Evolutionary conservation across 2,888 invertebrate species (phyloP), one percentile per base, ranked within the genome.

Genomic region (Anthrax anthrax): DNA sequence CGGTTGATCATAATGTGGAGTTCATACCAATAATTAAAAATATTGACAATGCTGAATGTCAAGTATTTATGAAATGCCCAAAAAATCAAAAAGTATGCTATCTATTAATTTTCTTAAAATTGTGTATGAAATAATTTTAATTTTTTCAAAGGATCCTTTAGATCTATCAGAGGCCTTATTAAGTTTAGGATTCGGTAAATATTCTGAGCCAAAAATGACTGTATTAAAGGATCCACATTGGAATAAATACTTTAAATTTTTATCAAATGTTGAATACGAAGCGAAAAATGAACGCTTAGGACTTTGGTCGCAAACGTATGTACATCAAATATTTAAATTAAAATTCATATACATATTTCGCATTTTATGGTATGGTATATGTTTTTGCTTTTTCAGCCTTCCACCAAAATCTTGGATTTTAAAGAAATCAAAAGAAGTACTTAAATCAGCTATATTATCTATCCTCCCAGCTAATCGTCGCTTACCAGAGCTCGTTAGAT

Each of bases 31-130:
- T 74, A 6, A 52, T 58, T 27, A 63, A 56, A 37, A 56, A 63
- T 1, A 59, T 60, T 42, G 61, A 71, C 38, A 69, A 58, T 55
- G 61, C 72, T 17, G 63, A 68, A 18, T 73, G 72, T 38, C 67
- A 68, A 51, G 56, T 72, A 2, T 60, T 59, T 34, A 54, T 72
- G 47, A 57, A 64, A 12, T 64, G 69, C 54, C 62, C 65, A 32
- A 60, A 52, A 19, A 54, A 61, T 56, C 64, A 65, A 52, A 51
- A 52, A 50, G 56, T 56, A 47, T 37, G 36, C 13, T 36, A 10
- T 36, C 16, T 32, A 32, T 12, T 9, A 3, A 18, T 17, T 16
- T 36, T 23, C 3, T 39, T 34, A 14, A 27, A 34, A 18, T 12
- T 18, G 9, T 18, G 32, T 23, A 5, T 16, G 5, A 29, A 3